Base-by-base conservation (phyloP, 1,140 invertebrate species). In the Protaetia brevitarsis region DNA sequence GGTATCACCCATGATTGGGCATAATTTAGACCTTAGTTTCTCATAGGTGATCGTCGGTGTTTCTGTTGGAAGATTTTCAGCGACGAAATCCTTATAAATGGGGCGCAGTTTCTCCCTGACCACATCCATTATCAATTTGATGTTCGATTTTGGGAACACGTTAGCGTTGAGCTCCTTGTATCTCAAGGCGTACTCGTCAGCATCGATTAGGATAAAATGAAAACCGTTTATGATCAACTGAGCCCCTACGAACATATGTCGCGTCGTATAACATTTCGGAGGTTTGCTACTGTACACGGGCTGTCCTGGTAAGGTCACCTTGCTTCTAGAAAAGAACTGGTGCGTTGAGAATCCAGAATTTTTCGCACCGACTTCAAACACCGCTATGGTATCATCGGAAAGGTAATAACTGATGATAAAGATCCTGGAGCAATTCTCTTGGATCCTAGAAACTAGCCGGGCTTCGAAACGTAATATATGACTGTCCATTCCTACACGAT, bases 361-460 rank as follows among this genome's bases (percentile, higher is more conserved):
- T 69, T 86, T 84, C 66, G 83, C 82, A 2, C 86, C 85, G 23
- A 85, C 74, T 80, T 96, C 94, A 77, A 86, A 92, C 3, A 97
- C 87, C 21, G 87, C 85, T 34, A 96, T 85, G 0, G 92, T 92
- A 68, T 96, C 91, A 77, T 97, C 93, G 68, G 85, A 84, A 41
- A 96, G 78, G 76, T 85, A 94, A 72, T 93, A 92, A 68, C 87
- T 89, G 19, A 96, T 86, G 41, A 96, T 87, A 74, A 96, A 96
- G 45, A 84, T 81, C 28, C 93, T 81, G 4, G 85, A 82, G 41
- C 77, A 79, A 75, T 94, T 87, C 63, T 88, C 86, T 0, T 85
- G 83, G 60, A 88, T 85, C 63, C 88, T 85, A 2, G 86, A 89
- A 36, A 92, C 81, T 72, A 96, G 84, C 71, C 84, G 85, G 1